Evolutionary conservation across 2,888 invertebrate species (phyloP).

Genomic region (Hyalella azteca): DNA sequence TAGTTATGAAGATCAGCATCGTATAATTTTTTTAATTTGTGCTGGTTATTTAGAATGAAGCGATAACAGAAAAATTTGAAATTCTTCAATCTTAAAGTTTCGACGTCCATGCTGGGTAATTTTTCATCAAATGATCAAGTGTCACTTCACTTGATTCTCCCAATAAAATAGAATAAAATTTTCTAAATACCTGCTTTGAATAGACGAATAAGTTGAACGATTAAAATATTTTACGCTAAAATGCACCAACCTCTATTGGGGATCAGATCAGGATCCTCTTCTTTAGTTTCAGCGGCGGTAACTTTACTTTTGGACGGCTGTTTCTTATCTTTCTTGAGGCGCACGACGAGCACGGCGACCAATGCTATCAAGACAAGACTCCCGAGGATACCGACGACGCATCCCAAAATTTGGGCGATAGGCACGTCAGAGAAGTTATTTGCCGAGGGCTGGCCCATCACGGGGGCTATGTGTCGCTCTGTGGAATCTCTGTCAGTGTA

Average conservation of each 20-base stretch:
- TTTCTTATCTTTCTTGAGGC: constrained; percentile 47
- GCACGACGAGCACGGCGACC: constrained; percentile 60
- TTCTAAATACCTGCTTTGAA: too few relatives aligned
- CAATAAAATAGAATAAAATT: too few relatives aligned
- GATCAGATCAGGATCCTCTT: constrained; percentile 31
- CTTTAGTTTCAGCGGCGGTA: constrained; percentile 9
- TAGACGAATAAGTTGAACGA: too few relatives aligned
- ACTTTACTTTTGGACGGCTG: constrained; percentile 38
- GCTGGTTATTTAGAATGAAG: too few relatives aligned
- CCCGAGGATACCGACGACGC: constrained; percentile 60
- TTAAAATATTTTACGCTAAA: too few relatives aligned
- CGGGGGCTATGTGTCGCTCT: constrained; percentile 53
- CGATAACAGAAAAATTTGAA: too few relatives aligned
- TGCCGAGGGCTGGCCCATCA: constrained; percentile 48
- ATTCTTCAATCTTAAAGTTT: too few relatives aligned
- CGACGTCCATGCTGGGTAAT: too few relatives aligned
- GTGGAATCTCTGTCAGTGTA: constrained; percentile 51
- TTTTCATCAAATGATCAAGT: too few relatives aligned
- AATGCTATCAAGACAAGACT: constrained; percentile 60
- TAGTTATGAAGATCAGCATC: too few relatives aligned
- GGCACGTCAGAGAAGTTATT: constrained; percentile 36
- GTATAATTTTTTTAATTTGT: too few relatives aligned
- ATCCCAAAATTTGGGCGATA: constrained; percentile 60
- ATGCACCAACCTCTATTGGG: constrained; percentile 15
- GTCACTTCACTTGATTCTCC: too few relatives aligned